These are phyloP conservation scores for Amphiprion ocellaris DNA, from an alignment of 2,113 vertebrate genomes.

Conservation along the genomic window DNA sequence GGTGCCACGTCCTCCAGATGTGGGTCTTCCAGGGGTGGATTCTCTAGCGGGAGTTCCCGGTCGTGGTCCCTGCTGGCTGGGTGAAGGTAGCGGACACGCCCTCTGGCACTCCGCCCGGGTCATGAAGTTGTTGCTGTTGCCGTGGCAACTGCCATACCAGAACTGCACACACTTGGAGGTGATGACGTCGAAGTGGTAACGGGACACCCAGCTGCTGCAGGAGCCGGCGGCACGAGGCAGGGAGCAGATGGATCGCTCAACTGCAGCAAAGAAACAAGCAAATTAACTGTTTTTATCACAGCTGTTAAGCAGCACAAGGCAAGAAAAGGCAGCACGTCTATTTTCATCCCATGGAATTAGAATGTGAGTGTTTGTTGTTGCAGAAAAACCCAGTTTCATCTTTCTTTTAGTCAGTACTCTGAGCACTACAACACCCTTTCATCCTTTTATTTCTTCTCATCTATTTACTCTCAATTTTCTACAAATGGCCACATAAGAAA, in stretches of 20 bases:
- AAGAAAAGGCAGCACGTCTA: background rate
- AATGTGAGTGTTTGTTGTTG: background rate
- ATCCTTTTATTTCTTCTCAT: too few species aligned
- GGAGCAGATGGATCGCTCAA: conserved; percentile 87
- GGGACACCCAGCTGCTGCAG: conserved; percentile 89
- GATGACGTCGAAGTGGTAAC: conserved; percentile 89
- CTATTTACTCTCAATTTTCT: too few species aligned
- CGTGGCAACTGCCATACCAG: conserved; percentile 95
- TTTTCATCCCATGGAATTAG: background rate
- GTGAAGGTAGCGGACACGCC: conserved; percentile 72
- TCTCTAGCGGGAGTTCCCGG: background rate
- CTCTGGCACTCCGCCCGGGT: conserved; percentile 88
- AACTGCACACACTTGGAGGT: conserved; percentile 91
- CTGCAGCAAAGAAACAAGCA: conserved; percentile 71
- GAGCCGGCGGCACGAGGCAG: conserved; percentile 90
- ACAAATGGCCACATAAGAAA: too few species aligned
- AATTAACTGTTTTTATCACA: background rate
- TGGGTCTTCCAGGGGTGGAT: background rate
- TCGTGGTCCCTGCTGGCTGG: conserved; percentile 14
- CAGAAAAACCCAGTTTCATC: too few species aligned
- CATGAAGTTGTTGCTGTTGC: conserved; percentile 93
- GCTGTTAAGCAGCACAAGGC: background rate
- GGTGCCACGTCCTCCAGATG: background rate
- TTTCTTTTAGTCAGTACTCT: too few species aligned
- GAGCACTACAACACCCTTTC: too few species aligned